Evolutionary conservation across 2,888 invertebrate species (phyloP), one percentile per base, ranked within the genome.

Genomic region (Malacosoma neustria): DNA sequence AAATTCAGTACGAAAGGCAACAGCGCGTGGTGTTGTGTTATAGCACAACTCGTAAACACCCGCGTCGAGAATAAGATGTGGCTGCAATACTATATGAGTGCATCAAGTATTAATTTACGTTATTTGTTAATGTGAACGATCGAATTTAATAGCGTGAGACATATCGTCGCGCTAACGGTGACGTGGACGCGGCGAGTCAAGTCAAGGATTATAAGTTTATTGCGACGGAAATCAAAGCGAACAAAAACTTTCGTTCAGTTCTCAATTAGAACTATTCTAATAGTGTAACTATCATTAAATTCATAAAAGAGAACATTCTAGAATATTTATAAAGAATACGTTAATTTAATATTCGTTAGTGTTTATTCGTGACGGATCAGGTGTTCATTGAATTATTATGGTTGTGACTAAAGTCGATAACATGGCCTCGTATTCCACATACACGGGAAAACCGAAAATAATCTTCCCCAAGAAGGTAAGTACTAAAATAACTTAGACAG

Each of bases 401-500:
- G 85, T 85, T 73, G 74, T 84, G 64, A 71, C 75, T 50, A 80
- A 75, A 73, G 64, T 84, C 69, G 81, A 84, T 70, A 84, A 84
- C 49, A 85, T 85, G 85, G 77, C 84, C 62, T 82, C 82, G 57
- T 85, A 82, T 56, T 73, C 82, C 61, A 74, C 85, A 48, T 84
- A 76, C 55, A 79, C 82, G 56, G 84, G 84, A 72, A 82, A 81
- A 81, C 85, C 85, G 47, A 85, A 84, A 72, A 81, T 82, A 45
- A 80, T 84, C 68, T 84, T 79, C 56, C 84, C 82, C 51, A 82
- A 85, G 77, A 84, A 85, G 85, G 85, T 82, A 71, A 77, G n/a
- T n/a, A n/a, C n/a, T n/a, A n/a, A n/a, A n/a, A n/a, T n/a, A n/a
- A n/a, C n/a, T n/a, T n/a, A n/a, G n/a, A n/a, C n/a, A n/a, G n/a